These are phyloP conservation scores for Acleris sparsana DNA, from an alignment of 2,888 invertebrate species.

Conservation along the genomic window DNA sequence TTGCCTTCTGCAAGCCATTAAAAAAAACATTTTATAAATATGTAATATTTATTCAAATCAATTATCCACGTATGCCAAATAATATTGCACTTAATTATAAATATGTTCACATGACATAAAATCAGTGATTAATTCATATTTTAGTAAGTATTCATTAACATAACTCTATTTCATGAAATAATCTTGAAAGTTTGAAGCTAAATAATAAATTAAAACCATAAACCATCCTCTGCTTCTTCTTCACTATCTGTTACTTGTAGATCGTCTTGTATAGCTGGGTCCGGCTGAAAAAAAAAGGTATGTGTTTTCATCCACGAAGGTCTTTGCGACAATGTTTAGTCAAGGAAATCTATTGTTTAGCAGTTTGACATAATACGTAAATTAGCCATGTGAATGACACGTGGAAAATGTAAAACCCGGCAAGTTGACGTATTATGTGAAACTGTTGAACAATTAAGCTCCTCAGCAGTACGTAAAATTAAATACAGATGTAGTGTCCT, in stretches of 20 bases:
- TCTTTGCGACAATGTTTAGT: not conserved
- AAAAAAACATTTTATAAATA: not conserved
- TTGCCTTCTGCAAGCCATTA: no score
- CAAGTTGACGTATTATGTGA: no score
- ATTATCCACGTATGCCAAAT: constrained; percentile 9
- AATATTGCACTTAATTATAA: not conserved
- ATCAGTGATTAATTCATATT: not conserved
- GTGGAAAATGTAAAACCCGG: no score
- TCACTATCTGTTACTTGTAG: constrained; percentile 81
- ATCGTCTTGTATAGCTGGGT: constrained; percentile 79
- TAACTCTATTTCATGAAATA: not conserved
- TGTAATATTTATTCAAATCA: not conserved
- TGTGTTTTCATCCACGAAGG: not conserved
- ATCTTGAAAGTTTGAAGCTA: not conserved
- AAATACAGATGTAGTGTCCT: no score
- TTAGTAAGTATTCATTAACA: constrained; percentile 5
- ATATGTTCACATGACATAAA: not conserved
- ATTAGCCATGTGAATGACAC: no score
- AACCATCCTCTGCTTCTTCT: constrained; percentile 77
- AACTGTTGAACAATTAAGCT: no score
- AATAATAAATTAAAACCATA: constrained; percentile 71
- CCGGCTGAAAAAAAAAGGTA: constrained; percentile 58
- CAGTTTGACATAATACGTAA: no score
- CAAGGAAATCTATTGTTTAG: no score
- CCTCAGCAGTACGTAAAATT: no score